These are phyloP conservation scores for Bursaphelenchus okinawaensis DNA, from an alignment of 2,888 invertebrate species.

Conservation along the genomic window DNA sequence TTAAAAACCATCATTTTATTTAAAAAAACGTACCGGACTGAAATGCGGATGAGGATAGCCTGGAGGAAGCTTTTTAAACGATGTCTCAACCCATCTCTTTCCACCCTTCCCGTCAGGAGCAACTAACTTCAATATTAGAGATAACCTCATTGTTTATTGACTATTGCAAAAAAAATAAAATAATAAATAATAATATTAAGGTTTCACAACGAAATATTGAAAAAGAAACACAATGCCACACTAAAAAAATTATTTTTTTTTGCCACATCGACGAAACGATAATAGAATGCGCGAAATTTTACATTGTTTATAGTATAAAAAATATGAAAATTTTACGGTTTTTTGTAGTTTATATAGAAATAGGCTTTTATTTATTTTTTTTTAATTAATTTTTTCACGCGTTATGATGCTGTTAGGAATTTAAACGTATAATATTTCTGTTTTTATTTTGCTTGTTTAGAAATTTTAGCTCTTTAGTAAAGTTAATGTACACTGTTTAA, in stretches of 20 bases:
- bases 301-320: too few relatives aligned
- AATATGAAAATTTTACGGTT: too few relatives aligned
- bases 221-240: neutral
- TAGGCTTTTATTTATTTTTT: too few relatives aligned
- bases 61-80: neutral
- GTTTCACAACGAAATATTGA: neutral
- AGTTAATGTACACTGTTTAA: too few relatives aligned
- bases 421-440: too few relatives aligned
- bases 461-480: too few relatives aligned
- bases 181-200: neutral
- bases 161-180: neutral
- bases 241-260: neutral
- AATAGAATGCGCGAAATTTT: neutral
- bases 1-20: neutral
- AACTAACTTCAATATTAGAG: neutral
- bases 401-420: too few relatives aligned
- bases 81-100: neutral
- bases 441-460: too few relatives aligned
- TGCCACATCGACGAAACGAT: neutral
- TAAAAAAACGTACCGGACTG: conserved; percentile 7
- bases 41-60: conserved; percentile 4
- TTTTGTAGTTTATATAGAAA: too few relatives aligned
- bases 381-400: too few relatives aligned
- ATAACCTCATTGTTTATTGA: neutral
- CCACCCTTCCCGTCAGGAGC: neutral